phyloP scores from a whole-genome alignment of 2,113 vertebrate genomes.

The Muntiacus muntjak region DNA sequence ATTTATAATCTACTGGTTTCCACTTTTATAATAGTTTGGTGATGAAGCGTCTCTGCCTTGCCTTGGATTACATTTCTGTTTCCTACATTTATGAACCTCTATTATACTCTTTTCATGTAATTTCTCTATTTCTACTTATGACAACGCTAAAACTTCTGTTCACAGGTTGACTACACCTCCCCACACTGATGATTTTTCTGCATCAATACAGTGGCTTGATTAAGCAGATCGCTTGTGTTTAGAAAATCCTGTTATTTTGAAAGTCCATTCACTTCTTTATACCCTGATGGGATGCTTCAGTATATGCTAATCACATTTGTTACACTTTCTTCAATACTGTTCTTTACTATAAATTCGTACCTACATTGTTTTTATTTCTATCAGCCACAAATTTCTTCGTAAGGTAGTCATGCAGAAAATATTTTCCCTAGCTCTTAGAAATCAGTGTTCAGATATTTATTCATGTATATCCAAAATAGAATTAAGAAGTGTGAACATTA shows the following conservation, averaged over 20 bases:
- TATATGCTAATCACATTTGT: not conserved
- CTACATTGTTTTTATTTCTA: not conserved
- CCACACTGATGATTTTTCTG: not conserved
- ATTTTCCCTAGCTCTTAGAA: not conserved
- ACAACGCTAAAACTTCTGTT: not conserved
- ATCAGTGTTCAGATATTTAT: not conserved
- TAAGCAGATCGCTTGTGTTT: not conserved
- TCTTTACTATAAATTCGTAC: not conserved
- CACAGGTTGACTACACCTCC: not conserved
- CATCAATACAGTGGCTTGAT: not conserved
- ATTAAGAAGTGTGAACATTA: conserved; percentile 14
- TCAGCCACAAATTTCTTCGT: not conserved
- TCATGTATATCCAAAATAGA: not conserved
- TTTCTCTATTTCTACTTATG: not conserved
- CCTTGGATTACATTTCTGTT: not conserved
- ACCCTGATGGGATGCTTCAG: not conserved
- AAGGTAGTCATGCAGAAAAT: not conserved
- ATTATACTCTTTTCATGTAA: not conserved
- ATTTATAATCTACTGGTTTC: not conserved
- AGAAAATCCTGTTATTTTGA: not conserved
- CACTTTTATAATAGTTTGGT: not conserved
- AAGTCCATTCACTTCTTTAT: not conserved
- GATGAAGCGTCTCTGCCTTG: not conserved
- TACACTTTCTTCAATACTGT: not conserved
- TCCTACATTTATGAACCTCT: not conserved